These are phyloP conservation scores for Slavum lentiscoides DNA, from an alignment of 2,888 invertebrate genomes.

Conservation along the genomic window DNA sequence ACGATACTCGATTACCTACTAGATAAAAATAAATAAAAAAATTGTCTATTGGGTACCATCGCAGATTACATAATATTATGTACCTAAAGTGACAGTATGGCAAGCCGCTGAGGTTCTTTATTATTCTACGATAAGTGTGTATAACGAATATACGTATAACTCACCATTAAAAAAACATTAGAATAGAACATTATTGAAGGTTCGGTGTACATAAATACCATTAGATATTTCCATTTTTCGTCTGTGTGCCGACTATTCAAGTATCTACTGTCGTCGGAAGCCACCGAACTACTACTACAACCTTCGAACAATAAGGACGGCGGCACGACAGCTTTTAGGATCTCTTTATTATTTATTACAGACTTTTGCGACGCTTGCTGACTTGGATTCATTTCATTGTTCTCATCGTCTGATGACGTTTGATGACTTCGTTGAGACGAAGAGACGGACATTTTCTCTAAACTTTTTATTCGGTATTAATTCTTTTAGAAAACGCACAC, in stretches of 20 bases:
- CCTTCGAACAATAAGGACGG: constrained; percentile 1
- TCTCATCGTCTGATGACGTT: too few species aligned
- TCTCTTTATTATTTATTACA: background rate
- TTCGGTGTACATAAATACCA: constrained; percentile 30
- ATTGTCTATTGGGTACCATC: too few species aligned
- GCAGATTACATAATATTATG: too few species aligned
- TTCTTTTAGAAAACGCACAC: too few species aligned
- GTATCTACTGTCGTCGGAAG: constrained; percentile 14
- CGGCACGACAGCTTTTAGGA: background rate
- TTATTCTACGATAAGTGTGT: too few species aligned
- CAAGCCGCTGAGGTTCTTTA: too few species aligned
- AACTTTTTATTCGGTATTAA: too few species aligned
- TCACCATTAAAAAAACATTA: constrained; percentile 37
- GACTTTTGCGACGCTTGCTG: background rate
- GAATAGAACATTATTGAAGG: constrained; percentile 41
- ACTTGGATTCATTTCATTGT: background rate
- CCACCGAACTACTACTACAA: constrained; percentile 17
- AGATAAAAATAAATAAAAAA: too few species aligned
- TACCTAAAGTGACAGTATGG: too few species aligned
- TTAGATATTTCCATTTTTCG: constrained; percentile 27
- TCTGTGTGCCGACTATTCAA: background rate
- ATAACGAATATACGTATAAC: background rate
- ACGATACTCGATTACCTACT: too few species aligned
- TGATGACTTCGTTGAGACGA: too few species aligned
- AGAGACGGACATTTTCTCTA: too few species aligned